Percentiles rank a stretch among this genome's conserved stretches.
Conservation (phyloP, 2,113 vertebrate species). For the Ornithorhynchus anatinus region DNA sequence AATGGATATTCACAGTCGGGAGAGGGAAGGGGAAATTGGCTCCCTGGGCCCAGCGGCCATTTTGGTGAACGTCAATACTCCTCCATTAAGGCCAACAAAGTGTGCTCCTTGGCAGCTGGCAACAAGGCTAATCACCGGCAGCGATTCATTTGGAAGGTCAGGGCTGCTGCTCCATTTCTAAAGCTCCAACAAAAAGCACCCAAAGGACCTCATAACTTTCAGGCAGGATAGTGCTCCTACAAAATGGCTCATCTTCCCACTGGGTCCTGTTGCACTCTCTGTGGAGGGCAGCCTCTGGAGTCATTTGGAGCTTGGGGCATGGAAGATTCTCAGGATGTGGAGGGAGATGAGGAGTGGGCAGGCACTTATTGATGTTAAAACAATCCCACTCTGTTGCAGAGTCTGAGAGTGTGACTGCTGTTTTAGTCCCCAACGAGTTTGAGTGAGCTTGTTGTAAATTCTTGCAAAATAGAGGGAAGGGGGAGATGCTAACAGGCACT, state of each 20-base stretch:
- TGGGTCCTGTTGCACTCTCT: neutral
- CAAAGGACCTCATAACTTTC: accelerated
- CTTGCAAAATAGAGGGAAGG: neutral
- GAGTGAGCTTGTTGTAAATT: neutral
- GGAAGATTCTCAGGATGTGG: neutral
- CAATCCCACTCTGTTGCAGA: too few species aligned
- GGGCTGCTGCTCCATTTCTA: neutral
- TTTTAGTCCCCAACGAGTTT: too few species aligned
- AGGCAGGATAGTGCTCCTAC: too few species aligned
- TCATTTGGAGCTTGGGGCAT: neutral
- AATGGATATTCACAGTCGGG: neutral
- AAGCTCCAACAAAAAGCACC: neutral
- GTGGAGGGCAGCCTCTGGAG: neutral
- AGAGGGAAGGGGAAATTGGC: slow-evolving; percentile 24
- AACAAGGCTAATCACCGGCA: neutral
- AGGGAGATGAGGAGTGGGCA: neutral
- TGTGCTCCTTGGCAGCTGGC: neutral
- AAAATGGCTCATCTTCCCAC: neutral
- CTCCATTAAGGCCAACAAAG: slow-evolving; percentile 3
- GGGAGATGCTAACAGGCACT: neutral
- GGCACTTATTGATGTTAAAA: too few species aligned
- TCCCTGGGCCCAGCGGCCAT: slow-evolving; percentile 8
- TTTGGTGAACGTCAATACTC: slow-evolving; percentile 4
- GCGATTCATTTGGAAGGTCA: neutral
- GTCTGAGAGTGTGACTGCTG: too few species aligned